phyloP scores from a whole-genome alignment of 2,113 vertebrate genomes.

The Pluvianellus socialis region DNA sequence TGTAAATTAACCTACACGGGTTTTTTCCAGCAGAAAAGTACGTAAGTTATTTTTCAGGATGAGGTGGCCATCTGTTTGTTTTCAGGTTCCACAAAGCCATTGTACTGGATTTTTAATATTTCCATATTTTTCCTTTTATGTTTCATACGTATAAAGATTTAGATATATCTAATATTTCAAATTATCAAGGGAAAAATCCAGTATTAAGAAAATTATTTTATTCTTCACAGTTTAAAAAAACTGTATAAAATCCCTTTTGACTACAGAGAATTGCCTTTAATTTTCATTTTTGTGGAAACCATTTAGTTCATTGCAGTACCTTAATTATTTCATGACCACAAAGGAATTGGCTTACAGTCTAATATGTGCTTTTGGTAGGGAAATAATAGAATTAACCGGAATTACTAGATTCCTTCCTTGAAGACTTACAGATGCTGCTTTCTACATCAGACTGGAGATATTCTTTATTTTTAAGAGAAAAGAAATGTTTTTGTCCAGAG shows the following conservation, averaged over 20 bases:
- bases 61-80: not conserved
- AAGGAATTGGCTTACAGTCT: not conserved
- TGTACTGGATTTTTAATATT: not conserved
- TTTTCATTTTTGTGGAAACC: not conserved
- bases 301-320: not conserved
- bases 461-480: not conserved
- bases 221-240: not conserved
- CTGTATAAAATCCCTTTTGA: not conserved
- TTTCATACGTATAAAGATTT: not conserved
- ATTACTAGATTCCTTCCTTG: not conserved
- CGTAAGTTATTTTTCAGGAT: not conserved
- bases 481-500: not conserved
- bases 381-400: constrained; percentile 1
- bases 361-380: not conserved
- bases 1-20: fast-evolving
- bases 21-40: not conserved
- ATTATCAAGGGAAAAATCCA: not conserved
- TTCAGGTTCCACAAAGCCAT: not conserved
- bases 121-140: not conserved
- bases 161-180: not conserved
- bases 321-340: constrained; percentile 11
- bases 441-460: not conserved
- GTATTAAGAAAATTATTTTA: not conserved
- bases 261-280: not conserved
- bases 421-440: constrained; percentile 10